Base-by-base conservation (phyloP, 2,797 vertebrate species). In the Adelosebastes latens region DNA sequence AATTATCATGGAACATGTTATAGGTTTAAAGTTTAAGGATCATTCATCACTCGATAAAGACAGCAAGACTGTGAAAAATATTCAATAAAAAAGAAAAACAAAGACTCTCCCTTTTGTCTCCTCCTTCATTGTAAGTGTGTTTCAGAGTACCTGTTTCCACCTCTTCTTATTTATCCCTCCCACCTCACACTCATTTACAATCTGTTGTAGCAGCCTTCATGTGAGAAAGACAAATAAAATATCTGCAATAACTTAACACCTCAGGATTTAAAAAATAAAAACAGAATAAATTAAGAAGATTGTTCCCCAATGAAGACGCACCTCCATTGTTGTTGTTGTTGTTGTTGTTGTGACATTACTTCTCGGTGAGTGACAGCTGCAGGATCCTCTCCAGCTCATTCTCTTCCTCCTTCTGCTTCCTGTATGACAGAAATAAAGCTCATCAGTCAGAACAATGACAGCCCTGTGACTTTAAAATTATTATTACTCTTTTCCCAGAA, bases 321-420 rank as follows among this genome's bases (percentile, higher is more conserved):
- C 61, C 64, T 84, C 80, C 56, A n/a, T 55, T 60, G 31, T 68
- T 62, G 27, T 68, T 62, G 27, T 81, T 36, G 34, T 29, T 73
- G 32, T 67, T 62, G 29, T 82, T 75, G 77, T 62, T 53, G 80
- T 86, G 77, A 89, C 87, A 83, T 97, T 96, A 99, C 95, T 98
- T 98, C 86, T 99, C 97, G 0, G 97, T 98, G 93, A 99, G 97
- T 12, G 97, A 99, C 82, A 98, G 96, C 90, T 94, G 97, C 85
- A 98, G 94, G 92, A 97, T 97, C 91, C 97, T 96, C 93, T 98
- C 96, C 0, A 98, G 90, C 92, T 98, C 98, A 39, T 98, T 97
- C 2, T 98, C 97, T 68, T 98, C 98, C 90, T 98, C 96, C 2
- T 95, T 95, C 49, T 91, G 95, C 56, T 92, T 94, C 83, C 96